Evolutionary conservation across 2,888 invertebrate genomes (phyloP), one percentile per base, ranked within the genome.

Genomic region (Euzetes globulus): DNA sequence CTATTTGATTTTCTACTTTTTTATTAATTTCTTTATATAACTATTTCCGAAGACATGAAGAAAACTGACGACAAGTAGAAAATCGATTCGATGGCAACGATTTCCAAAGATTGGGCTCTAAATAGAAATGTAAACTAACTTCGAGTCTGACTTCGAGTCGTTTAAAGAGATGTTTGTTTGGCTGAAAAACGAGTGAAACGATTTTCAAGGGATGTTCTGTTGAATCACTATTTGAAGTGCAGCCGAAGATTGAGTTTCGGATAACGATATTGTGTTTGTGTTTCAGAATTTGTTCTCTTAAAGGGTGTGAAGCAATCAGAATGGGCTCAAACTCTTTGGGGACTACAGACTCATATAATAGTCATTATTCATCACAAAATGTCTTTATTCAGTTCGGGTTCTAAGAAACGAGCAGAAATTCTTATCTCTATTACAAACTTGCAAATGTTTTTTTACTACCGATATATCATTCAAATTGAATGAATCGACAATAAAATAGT

Each of bases 351-450:
- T n/a, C 63, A 65, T 65, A 65, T 37, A 65, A 65, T 65, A 65
- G 63, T 65, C 63, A 65, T 65, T 65, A 65, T 65, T 65, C 63
- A 65, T 65, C 63, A n/a, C 19, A 65, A 65, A 65, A 65, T 65
- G 63, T 65, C 63, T 65, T 65, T 65, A 65, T 65, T 60, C 33
- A 19, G 33, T 27, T 58, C 27, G 27, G 52, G 13, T 55, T 55
- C 25, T 55, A 2, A 25, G 25, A 55, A 55, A 55, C 55, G 55
- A 33, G 13, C 11, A 13, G 15, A 58, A 22, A 58, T 15, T 22
- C 58, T 58, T 58, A 58, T 58, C 58, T 27, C 22, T 27, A 27
- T 58, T 58, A 27, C 37, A 65, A 37, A 65, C 37, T 37, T 29
- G 9, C 22, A 33, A 60, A 60, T 60, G 33, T 33, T 60, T n/a